These are phyloP conservation scores for Pelosia muscerda DNA, from an alignment of 2,888 invertebrate genomes.

Conservation along the genomic window DNA sequence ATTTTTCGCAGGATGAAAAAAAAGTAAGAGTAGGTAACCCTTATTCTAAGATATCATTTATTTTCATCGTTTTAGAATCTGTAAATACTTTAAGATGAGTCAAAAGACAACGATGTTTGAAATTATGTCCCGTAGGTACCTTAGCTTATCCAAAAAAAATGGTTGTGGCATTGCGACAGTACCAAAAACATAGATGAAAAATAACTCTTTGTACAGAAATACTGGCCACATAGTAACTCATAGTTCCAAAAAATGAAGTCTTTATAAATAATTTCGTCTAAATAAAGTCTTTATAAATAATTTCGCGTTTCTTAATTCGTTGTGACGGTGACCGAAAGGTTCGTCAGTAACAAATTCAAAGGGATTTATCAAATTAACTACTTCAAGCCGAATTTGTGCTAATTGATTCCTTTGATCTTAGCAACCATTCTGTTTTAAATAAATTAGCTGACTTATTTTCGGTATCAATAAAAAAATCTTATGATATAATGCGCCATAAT, in stretches of 20 bases:
- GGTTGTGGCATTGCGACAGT: no score
- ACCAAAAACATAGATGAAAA: no score
- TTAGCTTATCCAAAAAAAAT: not conserved
- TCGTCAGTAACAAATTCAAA: slow-evolving; percentile 60
- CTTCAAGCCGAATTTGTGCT: slow-evolving; percentile 43
- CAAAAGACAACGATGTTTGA: no score
- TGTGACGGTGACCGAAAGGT: slow-evolving; percentile 69
- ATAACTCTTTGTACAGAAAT: not conserved
- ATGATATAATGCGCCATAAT: not conserved
- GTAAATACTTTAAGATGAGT: no score
- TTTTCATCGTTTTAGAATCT: no score
- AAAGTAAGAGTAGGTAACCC: no score
- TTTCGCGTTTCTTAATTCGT: slow-evolving; percentile 55
- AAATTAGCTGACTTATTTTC: slow-evolving; percentile 11
- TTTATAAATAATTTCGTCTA: slow-evolving; percentile 48
- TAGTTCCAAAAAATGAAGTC: slow-evolving; percentile 40
- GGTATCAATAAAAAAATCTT: slow-evolving; percentile 5
- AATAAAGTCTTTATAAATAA: slow-evolving; percentile 49
- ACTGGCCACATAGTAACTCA: no score
- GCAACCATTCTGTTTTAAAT: slow-evolving; percentile 38
- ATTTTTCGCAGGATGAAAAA: no score
- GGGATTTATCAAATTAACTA: slow-evolving; percentile 60
- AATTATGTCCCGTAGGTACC: no score
- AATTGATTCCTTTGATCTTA: slow-evolving; percentile 57
- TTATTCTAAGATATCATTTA: no score